Percentiles rank a stretch among this genome's conserved stretches.
Conservation (phyloP, 2,797 vertebrate genomes). For the Coregonus suidteri region DNA sequence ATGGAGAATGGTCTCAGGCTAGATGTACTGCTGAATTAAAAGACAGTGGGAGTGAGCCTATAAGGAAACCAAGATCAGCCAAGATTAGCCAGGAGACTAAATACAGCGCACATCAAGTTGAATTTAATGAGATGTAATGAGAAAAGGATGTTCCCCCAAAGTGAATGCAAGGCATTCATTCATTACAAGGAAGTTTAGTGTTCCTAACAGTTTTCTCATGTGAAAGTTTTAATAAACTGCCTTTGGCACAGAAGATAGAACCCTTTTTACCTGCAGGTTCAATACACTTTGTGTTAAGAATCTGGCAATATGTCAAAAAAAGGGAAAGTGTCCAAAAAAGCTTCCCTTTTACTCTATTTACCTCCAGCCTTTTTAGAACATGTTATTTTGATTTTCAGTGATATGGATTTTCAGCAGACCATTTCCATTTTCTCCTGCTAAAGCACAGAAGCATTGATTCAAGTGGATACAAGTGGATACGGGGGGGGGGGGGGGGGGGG, state of each 20-base stretch:
- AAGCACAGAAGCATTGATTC: slow-evolving; percentile 4
- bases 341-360: slow-evolving; percentile 9
- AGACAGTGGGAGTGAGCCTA: slow-evolving; percentile 55
- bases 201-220: slow-evolving; percentile 89
- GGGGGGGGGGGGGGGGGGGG: not conserved
- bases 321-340: slow-evolving; percentile 22
- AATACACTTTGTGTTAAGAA: slow-evolving; percentile 25
- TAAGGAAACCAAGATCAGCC: slow-evolving; percentile 76
- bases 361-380: slow-evolving; percentile 2
- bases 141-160: slow-evolving; percentile 94
- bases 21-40: slow-evolving; percentile 52
- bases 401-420: slow-evolving; percentile 22
- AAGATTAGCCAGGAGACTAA: slow-evolving; percentile 88
- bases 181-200: slow-evolving; percentile 84
- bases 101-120: slow-evolving; percentile 93
- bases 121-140: slow-evolving; percentile 98
- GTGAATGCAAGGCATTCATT: slow-evolving; percentile 78
- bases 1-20: slow-evolving; percentile 21
- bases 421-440: not conserved
- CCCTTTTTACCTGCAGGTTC: slow-evolving; percentile 13
- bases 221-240: slow-evolving; percentile 82
- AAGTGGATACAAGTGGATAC: not conserved
- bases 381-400: not conserved
- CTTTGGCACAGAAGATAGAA: slow-evolving; percentile 67
- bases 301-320: slow-evolving; percentile 6